Evolutionary conservation across 2,797 vertebrate species (phyloP).

Genomic region (Danio tinwini): DNA sequence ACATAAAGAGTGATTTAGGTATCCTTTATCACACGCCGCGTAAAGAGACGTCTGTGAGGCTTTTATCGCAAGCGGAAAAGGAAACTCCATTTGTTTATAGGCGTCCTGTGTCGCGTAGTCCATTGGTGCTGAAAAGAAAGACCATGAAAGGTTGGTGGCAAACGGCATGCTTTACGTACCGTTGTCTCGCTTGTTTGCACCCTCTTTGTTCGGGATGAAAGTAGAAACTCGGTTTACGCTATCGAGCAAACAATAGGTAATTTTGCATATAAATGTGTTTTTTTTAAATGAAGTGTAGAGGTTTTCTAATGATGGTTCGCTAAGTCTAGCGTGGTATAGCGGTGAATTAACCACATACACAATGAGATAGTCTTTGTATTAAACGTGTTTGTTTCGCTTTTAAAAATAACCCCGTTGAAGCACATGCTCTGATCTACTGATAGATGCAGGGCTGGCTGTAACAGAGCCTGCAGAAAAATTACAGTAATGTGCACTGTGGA

Average conservation of each 20-base stretch:
- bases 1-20: background rate
- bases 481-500: background rate
- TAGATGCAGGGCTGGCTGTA: background rate
- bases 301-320: background rate
- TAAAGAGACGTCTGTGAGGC: background rate
- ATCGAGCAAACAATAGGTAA: background rate
- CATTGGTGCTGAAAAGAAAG: constrained; percentile 25
- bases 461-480: background rate
- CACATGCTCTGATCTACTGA: background rate
- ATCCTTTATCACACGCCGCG: background rate
- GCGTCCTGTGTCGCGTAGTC: constrained; percentile 29
- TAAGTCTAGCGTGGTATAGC: background rate
- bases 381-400: background rate
- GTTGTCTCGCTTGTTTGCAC: background rate
- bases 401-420: background rate
- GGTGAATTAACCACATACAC: background rate
- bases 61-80: constrained; percentile 43
- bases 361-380: background rate
- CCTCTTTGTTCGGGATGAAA: background rate
- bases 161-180: background rate
- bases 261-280: background rate
- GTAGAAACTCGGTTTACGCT: background rate
- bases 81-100: constrained; percentile 28
- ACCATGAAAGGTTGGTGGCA: constrained; percentile 23
- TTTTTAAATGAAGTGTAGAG: background rate